Evolutionary conservation across 30 jellyfish, hydroid and myxozoan genomes (phyloP).

Genomic region (Aurelia aurita complex sp. Pacific): DNA sequence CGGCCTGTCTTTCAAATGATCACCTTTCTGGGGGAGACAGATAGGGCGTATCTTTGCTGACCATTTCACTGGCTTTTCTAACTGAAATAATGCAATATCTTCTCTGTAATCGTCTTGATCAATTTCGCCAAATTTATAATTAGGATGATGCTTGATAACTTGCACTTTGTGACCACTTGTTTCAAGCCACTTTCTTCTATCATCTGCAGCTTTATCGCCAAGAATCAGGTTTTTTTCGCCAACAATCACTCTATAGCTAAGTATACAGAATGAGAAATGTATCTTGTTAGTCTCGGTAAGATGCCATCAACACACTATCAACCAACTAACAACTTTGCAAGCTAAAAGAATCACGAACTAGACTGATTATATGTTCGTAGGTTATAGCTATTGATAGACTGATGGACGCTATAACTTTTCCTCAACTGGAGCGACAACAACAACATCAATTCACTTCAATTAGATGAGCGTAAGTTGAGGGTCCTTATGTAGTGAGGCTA

Average conservation of each 20-base stretch:
- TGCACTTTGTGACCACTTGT: background rate
- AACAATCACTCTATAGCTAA: slow-evolving; percentile 35
- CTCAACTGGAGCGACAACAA: no score
- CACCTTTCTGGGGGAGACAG: slow-evolving; percentile 48
- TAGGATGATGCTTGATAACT: slow-evolving; percentile 12
- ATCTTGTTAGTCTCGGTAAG: no score
- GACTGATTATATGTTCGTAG: no score
- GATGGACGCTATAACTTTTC: no score
- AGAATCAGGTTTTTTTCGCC: slow-evolving; percentile 17
- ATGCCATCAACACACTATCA: no score
- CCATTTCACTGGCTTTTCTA: slow-evolving; percentile 51
- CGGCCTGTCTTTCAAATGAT: background rate
- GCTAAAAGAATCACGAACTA: no score
- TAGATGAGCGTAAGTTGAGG: no score
- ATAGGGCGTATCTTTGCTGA: slow-evolving; percentile 49
- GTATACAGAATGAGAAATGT: background rate
- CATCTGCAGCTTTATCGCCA: background rate
- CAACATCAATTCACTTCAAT: no score
- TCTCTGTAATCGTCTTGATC: background rate
- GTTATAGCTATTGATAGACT: no score
- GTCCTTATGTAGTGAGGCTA: no score
- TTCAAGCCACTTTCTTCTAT: slow-evolving; percentile 15
- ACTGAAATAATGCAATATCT: slow-evolving; percentile 60
- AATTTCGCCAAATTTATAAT: background rate
- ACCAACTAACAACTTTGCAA: no score